These are phyloP conservation scores for Toxotes lorentzi DNA, from an alignment of 2,797 vertebrate species.

Conservation along the genomic window DNA sequence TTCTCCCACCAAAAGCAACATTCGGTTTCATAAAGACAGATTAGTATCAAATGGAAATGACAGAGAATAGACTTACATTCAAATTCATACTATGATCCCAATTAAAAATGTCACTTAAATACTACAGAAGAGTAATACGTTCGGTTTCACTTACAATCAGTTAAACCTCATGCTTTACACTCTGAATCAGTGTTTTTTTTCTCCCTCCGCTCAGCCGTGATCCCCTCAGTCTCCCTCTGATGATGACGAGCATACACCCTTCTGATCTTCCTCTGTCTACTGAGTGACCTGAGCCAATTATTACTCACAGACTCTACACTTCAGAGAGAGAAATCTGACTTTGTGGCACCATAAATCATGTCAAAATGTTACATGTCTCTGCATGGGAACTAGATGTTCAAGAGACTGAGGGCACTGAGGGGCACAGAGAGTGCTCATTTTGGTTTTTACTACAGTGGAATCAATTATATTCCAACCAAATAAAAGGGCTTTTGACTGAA, in stretches of 20 bases:
- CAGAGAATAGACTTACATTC: not conserved
- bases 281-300: slow-evolving; percentile 31
- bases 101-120: not conserved
- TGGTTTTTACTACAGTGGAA: slow-evolving; percentile 20
- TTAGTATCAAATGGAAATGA: not conserved
- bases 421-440: slow-evolving; percentile 16
- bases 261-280: slow-evolving; percentile 48
- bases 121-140: slow-evolving; percentile 2
- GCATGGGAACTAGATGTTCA: slow-evolving; percentile 55
- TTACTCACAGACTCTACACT: slow-evolving; percentile 48
- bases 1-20: slow-evolving; percentile 1
- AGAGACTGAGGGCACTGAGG: slow-evolving; percentile 18
- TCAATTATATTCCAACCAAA: not conserved
- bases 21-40: not conserved
- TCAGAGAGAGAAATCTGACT: slow-evolving; percentile 62
- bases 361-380: slow-evolving; percentile 23
- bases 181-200: not conserved
- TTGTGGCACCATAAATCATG: slow-evolving; percentile 54
- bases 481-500: slow-evolving; percentile 5
- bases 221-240: slow-evolving; percentile 26
- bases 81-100: not conserved
- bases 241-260: slow-evolving; percentile 39
- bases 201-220: slow-evolving; percentile 2
- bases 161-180: not conserved
- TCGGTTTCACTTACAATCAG: slow-evolving; percentile 1